Base-by-base conservation (phyloP, 2,888 invertebrate species). In the Ectobius pallidus region DNA sequence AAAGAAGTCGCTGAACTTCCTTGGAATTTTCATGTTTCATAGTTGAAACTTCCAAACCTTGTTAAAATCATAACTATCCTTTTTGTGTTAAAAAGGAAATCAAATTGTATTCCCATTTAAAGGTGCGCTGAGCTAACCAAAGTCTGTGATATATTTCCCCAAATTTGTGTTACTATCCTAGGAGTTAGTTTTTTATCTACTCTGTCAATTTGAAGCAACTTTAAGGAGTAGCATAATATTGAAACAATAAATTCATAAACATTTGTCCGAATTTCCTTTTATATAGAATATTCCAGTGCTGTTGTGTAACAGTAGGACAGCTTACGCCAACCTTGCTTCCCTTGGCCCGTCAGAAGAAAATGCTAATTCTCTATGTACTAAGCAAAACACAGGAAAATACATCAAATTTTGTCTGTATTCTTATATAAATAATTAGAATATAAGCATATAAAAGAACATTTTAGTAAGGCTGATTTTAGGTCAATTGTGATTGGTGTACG, bases 341-440 rank as follows among this genome's bases (percentile, higher is more conserved):
- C n/a, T 58, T 58, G n/a, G 16, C 32, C 58, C 25, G 30, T 58
- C 16, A 30, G 18, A 58, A 30, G 3, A 58, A 25, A 30, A 25
- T 30, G n/a, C 14, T 58, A 11, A 34, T 34, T 34, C 27, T 58
- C 16, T 58, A 20, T 44, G 27, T 27, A 27, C 11, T 55, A 55
- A 55, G 25, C 2, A 16, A 55, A 55, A 22, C 27, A 6, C 16
- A 22, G 22, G 25, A 25, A 16, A 42, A 65, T 22, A 42, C 27
- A 44, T 25, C 7, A 46, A 44, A n/a, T 65, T 65, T 65, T 65
- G 46, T 18, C 46, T 65, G 46, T 65, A 65, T 65, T 65, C 65
- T 44, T 65, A 44, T 46, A 65, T 46, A 65, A 42, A 65, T 6
- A 25, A 34, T 34, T 34, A 39, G 42, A n/a, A 14, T 58, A 3